Conservation (phyloP, 2,888 invertebrate species). For the Coenonympha arcania region DNA sequence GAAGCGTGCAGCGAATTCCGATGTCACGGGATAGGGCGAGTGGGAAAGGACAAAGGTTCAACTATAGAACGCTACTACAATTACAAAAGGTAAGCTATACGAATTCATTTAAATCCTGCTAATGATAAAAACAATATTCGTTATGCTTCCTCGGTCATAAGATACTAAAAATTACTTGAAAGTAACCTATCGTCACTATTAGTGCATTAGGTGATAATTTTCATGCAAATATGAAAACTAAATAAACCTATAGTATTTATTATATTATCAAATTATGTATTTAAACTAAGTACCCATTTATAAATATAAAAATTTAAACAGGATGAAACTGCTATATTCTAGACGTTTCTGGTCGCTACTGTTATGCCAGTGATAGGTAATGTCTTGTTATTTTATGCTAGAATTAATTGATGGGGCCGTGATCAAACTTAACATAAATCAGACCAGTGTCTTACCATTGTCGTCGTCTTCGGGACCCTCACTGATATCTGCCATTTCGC, state of each 20-base stretch:
- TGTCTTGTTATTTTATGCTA: conserved; percentile 3
- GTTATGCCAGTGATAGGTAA: conserved; percentile 6
- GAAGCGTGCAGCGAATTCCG: conserved; percentile 69
- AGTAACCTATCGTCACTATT: conserved; percentile 9
- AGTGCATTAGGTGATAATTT: conserved; percentile 10
- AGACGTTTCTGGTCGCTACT: conserved; percentile 14
- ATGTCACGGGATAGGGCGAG: conserved; percentile 39
- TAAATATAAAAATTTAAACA: conserved; percentile 5
- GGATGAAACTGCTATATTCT: conserved; percentile 11
- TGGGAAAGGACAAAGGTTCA: conserved; percentile 54
- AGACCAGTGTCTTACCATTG: conserved; percentile 71
- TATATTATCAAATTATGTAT: too few relatives aligned
- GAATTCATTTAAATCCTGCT: conserved; percentile 10
- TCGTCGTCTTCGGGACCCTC: conserved; percentile 83
- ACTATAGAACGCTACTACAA: conserved; percentile 43
- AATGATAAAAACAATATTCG: background rate
- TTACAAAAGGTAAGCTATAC: conserved; percentile 11
- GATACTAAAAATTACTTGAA: background rate
- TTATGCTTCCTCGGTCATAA: background rate
- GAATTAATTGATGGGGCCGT: background rate
- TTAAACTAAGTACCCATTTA: background rate
- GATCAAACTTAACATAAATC: background rate
- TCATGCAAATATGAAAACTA: conserved; percentile 19
- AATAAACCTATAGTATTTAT: background rate
- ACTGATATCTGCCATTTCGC: conserved; percentile 80